Base-by-base conservation (phyloP, 2,113 vertebrate genomes). In the Egretta garzetta region DNA sequence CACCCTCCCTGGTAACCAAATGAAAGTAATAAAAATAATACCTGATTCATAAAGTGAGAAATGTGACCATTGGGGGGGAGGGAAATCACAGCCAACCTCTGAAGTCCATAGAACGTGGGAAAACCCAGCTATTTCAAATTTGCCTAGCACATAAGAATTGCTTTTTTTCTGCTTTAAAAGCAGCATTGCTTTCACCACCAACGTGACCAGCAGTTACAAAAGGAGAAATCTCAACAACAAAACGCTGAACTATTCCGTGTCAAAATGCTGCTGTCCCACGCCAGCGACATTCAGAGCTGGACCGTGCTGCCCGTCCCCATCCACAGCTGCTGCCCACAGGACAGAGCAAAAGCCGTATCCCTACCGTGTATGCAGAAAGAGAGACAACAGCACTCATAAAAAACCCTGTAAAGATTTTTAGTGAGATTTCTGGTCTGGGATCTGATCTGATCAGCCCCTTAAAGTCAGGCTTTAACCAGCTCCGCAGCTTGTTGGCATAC, bases 191-290 rank as follows among this genome's bases (percentile, higher is more conserved):
- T 94, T 96, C 80, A 86, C 62, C 81, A 90, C 72, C 67, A 94
- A 87, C 7, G 86, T 97, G 93, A 98, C 70, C 60, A 79, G 72
- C 95, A 92, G 77, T 86, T 92, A 97, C 96, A 96, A 96, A 94
- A 90, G 90, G 43, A 96, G 63, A 95, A 89, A 88, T 86, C 35
- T 80, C 89, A 92, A 37, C 81, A 86, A 88, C 63, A 86, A 88
- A 92, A 83, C 10, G 45, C 80, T 96, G 67, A 77, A 90, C 26
- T 94, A 71, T 80, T 13, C 67, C 45, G 53, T 88, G 86, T 73
- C 86, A 91, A 95, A 96, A 96, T 86, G 80, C 79, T 80, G 79
- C 79, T 67, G 75, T 85, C 95, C 63, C 92, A 90, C 32, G 68
- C 87, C 93, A 88, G 93, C 14, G 0, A 67, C 33, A 82, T 18